Conservation (phyloP, 1,140 invertebrate genomes). For the Cydia splendana region DNA sequence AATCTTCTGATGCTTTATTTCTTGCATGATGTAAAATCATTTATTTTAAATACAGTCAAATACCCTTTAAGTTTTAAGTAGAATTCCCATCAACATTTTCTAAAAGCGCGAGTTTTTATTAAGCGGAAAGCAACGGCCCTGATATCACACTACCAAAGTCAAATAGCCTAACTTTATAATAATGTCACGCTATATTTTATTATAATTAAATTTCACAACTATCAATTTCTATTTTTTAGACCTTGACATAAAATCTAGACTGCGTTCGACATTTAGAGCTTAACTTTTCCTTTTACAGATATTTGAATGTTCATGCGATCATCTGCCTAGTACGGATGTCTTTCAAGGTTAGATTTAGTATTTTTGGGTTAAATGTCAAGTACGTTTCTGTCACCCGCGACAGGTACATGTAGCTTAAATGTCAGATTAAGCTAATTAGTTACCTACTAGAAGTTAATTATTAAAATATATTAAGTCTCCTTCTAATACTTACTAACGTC, state of each 20-base stretch:
- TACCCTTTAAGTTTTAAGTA: no score
- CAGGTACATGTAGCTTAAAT: not conserved
- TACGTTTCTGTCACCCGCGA: not conserved
- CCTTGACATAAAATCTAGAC: constrained; percentile 32
- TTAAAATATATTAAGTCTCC: no score
- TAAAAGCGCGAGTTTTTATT: no score
- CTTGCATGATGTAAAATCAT: no score
- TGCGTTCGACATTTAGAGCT: not conserved
- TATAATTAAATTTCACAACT: not conserved
- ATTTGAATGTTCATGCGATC: not conserved
- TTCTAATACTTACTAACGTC: no score
- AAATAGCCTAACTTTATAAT: not conserved
- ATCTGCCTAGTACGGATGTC: not conserved
- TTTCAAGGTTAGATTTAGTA: not conserved
- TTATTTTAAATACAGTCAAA: no score
- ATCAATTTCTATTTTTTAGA: not conserved
- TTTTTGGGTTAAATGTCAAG: not conserved
- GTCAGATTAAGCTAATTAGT: not conserved
- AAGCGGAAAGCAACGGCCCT: not conserved
- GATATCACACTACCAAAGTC: not conserved
- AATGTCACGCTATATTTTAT: not conserved
- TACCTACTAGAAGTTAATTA: not conserved
- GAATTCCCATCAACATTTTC: no score
- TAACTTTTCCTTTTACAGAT: constrained; percentile 10
- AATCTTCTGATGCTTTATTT: no score